These are phyloP conservation scores for Aythya baeri DNA, from an alignment of 2,113 vertebrate genomes.

Conservation along the genomic window DNA sequence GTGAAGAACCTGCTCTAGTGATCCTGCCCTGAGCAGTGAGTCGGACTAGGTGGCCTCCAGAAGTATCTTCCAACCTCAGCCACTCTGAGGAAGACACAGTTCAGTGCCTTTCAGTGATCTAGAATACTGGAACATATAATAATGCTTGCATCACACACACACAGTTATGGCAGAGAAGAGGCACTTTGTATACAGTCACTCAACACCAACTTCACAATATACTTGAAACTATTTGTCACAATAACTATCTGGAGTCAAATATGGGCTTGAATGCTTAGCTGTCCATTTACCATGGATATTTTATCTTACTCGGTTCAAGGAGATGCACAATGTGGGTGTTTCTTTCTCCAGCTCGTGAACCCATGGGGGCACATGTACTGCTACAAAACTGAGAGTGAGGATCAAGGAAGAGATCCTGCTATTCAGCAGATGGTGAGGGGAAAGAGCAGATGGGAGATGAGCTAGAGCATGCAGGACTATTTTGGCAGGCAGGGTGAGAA, in stretches of 20 bases:
- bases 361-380: accelerated
- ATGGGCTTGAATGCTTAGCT: background rate
- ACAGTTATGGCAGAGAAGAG: background rate
- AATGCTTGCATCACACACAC: background rate
- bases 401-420: background rate
- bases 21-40: background rate
- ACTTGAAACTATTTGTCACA: background rate
- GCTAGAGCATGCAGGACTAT: background rate
- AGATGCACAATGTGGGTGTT: background rate
- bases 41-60: background rate
- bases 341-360: background rate
- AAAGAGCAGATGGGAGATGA: background rate
- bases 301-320: background rate
- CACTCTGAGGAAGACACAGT: background rate
- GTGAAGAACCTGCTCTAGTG: background rate
- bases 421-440: background rate
- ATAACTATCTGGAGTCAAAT: background rate
- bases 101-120: too few species aligned
- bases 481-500: background rate
- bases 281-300: background rate
- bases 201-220: background rate
- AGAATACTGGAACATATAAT: background rate
- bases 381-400: background rate
- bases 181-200: background rate
- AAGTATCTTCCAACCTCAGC: background rate